Conservation (phyloP, 2,888 invertebrate species). For the Pandemis heparana region DNA sequence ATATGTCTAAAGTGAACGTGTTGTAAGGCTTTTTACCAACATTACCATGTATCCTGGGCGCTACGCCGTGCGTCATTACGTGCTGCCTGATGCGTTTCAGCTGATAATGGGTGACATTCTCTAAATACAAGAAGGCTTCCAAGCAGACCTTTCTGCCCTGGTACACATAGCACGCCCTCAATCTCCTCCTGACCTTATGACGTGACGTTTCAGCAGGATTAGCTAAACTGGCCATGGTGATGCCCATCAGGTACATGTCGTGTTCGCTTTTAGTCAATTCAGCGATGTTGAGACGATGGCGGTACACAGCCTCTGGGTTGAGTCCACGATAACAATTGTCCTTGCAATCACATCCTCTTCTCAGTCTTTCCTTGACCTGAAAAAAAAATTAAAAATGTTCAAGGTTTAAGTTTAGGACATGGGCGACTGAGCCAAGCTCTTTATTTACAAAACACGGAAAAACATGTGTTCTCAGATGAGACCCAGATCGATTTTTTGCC, state of each 20-base stretch:
- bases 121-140: slow-evolving; percentile 92
- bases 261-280: slow-evolving; percentile 93
- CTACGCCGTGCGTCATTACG: slow-evolving; percentile 92
- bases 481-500: too few species aligned
- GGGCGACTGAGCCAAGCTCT: slow-evolving; percentile 3
- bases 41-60: slow-evolving; percentile 92
- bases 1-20: slow-evolving; percentile 91
- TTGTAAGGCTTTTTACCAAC: slow-evolving; percentile 93
- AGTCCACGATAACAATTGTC: slow-evolving; percentile 92
- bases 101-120: slow-evolving; percentile 93
- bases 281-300: slow-evolving; percentile 91
- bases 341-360: slow-evolving; percentile 91
- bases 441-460: too few species aligned
- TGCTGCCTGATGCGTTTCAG: slow-evolving; percentile 91
- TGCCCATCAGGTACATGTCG: slow-evolving; percentile 95
- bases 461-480: too few species aligned
- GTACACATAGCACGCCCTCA: slow-evolving; percentile 91
- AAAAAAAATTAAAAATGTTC: slow-evolving; percentile 49
- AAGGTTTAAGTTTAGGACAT: not conserved
- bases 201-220: slow-evolving; percentile 90
- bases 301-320: slow-evolving; percentile 90
- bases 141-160: slow-evolving; percentile 91
- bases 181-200: slow-evolving; percentile 89
- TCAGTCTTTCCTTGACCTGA: slow-evolving; percentile 89
- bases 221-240: slow-evolving; percentile 92